Percentiles rank a stretch among this genome's conserved stretches.
Conservation (phyloP, 1,140 invertebrate genomes). For the Dinoponera quadriceps region DNA sequence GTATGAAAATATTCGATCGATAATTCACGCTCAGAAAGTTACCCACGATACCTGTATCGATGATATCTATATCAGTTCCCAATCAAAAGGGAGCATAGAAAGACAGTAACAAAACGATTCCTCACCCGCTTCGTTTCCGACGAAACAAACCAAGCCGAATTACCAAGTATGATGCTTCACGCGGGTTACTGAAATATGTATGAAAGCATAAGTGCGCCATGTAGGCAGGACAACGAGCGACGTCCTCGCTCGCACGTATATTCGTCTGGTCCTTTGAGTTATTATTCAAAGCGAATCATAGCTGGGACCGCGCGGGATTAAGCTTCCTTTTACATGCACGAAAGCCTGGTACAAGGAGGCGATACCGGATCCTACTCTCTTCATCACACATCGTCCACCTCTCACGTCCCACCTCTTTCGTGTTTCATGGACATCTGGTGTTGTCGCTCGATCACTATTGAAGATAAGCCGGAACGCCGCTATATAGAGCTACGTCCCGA, state of each 20-base stretch:
- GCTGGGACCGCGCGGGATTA: constrained; percentile 74
- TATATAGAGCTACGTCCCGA: neutral
- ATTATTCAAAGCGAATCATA: constrained; percentile 84
- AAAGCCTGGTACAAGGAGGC: constrained; percentile 72
- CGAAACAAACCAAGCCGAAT: constrained; percentile 71
- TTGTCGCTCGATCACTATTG: constrained; percentile 53
- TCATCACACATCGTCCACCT: constrained; percentile 56
- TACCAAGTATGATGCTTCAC: constrained; percentile 80
- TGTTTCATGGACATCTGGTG: constrained; percentile 56
- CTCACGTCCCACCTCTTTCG: constrained; percentile 69
- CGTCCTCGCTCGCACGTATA: constrained; percentile 39
- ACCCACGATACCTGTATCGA: neutral
- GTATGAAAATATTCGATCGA: neutral
- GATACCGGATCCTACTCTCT: constrained; percentile 57
- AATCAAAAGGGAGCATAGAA: neutral
- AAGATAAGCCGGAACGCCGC: constrained; percentile 22
- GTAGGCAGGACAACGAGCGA: constrained; percentile 68
- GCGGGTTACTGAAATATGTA: constrained; percentile 81
- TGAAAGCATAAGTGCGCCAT: constrained; percentile 79
- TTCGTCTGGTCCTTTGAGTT: constrained; percentile 80
- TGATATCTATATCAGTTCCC: no score
- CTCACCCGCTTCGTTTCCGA: constrained; percentile 25
- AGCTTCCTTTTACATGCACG: constrained; percentile 80
- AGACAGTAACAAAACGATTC: constrained; percentile 29
- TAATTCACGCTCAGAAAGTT: neutral